phyloP scores from a whole-genome alignment of 2,113 vertebrate species.

The Osmerus eperlanus region DNA sequence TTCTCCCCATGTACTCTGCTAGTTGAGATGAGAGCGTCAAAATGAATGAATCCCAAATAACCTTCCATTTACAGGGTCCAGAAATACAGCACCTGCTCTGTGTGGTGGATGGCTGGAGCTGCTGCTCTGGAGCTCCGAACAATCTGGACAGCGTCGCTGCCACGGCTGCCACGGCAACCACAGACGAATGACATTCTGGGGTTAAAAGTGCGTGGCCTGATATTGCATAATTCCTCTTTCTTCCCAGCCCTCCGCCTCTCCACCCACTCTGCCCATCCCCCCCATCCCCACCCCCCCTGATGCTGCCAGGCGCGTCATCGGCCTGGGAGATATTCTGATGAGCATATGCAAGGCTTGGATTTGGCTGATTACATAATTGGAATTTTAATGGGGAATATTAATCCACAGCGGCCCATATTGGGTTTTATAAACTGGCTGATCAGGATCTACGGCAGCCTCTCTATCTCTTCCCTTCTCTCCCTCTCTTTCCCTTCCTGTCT shows the following conservation, averaged over 20 bases:
- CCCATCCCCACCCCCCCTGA: background rate
- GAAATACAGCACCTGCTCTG: background rate
- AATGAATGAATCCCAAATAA: conserved; percentile 16
- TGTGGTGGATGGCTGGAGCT: background rate
- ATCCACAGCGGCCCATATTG: conserved; percentile 68
- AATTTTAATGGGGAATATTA: conserved; percentile 70
- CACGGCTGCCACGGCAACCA: conserved; percentile 2
- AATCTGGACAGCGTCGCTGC: conserved; percentile 12
- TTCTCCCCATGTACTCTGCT: background rate
- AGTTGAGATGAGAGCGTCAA: conserved; percentile 5
- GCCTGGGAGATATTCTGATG: conserved; percentile 55
- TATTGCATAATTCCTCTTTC: conserved; percentile 39
- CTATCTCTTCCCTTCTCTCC: too few relatives aligned
- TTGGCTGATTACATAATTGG: conserved; percentile 73
- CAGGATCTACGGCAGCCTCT: conserved; percentile 45
- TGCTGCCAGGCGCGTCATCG: conserved; percentile 20
- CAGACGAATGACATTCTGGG: conserved; percentile 1
- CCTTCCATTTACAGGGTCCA: conserved; percentile 11
- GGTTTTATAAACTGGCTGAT: conserved; percentile 65
- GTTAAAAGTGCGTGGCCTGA: conserved; percentile 26
- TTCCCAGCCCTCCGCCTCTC: background rate
- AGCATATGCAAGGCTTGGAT: conserved; percentile 67
- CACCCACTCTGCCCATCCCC: conserved; percentile 10
- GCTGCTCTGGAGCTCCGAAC: conserved; percentile 11
- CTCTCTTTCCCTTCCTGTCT: too few relatives aligned